Conservation (phyloP, 2,888 invertebrate species). For the Lepidocyrtoides sp. region DNA sequence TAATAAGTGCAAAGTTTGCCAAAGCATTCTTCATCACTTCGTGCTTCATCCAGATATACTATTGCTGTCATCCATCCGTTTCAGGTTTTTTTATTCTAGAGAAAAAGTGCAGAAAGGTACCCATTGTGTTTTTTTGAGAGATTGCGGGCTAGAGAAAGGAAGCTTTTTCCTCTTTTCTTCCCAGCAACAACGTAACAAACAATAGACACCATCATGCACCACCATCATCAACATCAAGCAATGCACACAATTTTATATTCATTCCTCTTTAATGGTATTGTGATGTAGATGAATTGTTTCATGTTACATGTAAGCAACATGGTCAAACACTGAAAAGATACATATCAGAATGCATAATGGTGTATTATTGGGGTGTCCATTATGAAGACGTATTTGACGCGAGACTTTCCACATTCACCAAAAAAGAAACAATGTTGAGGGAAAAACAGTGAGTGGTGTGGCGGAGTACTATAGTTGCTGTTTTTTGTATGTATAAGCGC, state of each 20-base stretch:
- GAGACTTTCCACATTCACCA: slow-evolving; percentile 11
- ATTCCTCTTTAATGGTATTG: slow-evolving; percentile 63
- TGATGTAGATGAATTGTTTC: slow-evolving; percentile 68
- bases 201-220: not conserved
- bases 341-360: slow-evolving; percentile 57
- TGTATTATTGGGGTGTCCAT: slow-evolving; percentile 51
- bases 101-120: slow-evolving; percentile 37
- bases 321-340: slow-evolving; percentile 58
- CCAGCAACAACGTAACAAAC: not conserved
- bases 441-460: not conserved
- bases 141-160: not conserved
- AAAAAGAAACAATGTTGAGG: slow-evolving; percentile 8
- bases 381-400: slow-evolving; percentile 67
- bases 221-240: slow-evolving; percentile 14
- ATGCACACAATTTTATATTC: slow-evolving; percentile 38
- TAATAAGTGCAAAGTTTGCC: slow-evolving; percentile 24
- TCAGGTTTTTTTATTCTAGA: slow-evolving; percentile 40
- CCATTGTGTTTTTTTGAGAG: slow-evolving; percentile 58
- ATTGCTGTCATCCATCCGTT: slow-evolving; percentile 26
- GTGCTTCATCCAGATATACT: not conserved
- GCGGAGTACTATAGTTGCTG: not conserved
- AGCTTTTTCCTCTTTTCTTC: slow-evolving; percentile 23
- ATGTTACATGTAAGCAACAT: slow-evolving; percentile 66
- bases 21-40: not conserved
- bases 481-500: not conserved